Base-by-base conservation (phyloP, 2,113 vertebrate genomes). In the Sinocyclocheilus grahami region DNA sequence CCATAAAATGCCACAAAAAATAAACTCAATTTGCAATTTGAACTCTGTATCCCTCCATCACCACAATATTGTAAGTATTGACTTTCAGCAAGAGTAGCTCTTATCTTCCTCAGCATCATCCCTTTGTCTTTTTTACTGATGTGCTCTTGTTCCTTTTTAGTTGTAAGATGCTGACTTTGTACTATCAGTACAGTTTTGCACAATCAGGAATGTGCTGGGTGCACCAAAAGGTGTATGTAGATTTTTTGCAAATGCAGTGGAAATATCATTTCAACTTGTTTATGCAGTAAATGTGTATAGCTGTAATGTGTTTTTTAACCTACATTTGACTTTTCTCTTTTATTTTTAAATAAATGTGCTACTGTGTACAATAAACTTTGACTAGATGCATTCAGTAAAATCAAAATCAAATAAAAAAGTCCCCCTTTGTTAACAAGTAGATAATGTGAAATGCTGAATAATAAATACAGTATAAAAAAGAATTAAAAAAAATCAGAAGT, bases 1-100 rank as follows among this genome's bases (percentile, higher is more conserved):
- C 9, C 77, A 79, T 60, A 58, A 39, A 37, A 79, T 27, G 22
- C 39, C 42, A 76, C 76, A 78, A 78, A 33, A 14, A 55, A 53
- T 13, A 80, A 24, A 63, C 78, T 42, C n/a, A 24, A 46, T 65
- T 65, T 46, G 12, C 37, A 81, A 8, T 27, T 81, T 65, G 33
- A 81, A 63, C 58, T 63, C 42, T 76, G 72, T 78, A 55, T 78
- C 14, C 76, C 7, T 12, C n/a, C 16, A 74, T 9, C 22, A 76
- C 46, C 74, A 55, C 76, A 78, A 55, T 78, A 55, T 33, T 20
- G 9, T 30, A 11, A 60, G 20, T 37, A 39, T 10, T 78, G 51
- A 55, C 10, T 78, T 78, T 78, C 77, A 78, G n/a, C 27, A 30
- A 13, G 53, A 78, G 53, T 6, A 78, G 30, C 27, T 37, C 10